These are phyloP conservation scores for Sakesphorus luctuosus DNA, from an alignment of 2,113 vertebrate species.

Conservation along the genomic window DNA sequence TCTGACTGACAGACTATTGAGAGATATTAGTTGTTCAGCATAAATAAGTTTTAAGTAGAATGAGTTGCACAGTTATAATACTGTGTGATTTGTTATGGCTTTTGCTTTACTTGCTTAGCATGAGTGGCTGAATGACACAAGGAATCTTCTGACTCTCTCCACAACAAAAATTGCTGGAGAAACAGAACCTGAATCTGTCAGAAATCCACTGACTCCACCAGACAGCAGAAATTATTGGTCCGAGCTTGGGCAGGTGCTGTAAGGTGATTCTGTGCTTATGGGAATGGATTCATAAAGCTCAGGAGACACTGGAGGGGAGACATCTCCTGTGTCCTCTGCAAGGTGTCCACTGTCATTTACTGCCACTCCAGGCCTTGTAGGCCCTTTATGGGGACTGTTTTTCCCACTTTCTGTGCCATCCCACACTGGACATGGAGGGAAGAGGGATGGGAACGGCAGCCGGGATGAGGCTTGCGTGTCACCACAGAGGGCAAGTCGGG, in stretches of 20 bases:
- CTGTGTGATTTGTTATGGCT: neutral
- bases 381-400: neutral
- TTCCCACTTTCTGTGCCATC: neutral
- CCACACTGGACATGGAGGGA: neutral
- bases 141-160: neutral
- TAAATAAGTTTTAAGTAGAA: neutral
- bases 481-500: too few relatives aligned
- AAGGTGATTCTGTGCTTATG: neutral
- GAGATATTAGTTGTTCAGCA: neutral
- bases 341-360: neutral
- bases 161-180: neutral
- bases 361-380: neutral
- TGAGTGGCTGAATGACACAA: neutral
- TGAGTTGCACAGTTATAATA: neutral
- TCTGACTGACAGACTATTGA: neutral
- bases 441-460: fast-evolving
- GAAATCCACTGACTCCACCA: neutral
- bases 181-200: neutral
- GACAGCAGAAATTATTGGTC: neutral
- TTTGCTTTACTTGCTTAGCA: neutral
- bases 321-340: neutral
- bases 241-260: neutral
- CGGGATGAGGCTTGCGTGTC: fast-evolving
- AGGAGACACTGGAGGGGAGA: neutral
- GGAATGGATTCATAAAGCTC: neutral